Base-by-base conservation (phyloP, 2,797 vertebrate genomes). In the Rhyacichthys aspro region DNA sequence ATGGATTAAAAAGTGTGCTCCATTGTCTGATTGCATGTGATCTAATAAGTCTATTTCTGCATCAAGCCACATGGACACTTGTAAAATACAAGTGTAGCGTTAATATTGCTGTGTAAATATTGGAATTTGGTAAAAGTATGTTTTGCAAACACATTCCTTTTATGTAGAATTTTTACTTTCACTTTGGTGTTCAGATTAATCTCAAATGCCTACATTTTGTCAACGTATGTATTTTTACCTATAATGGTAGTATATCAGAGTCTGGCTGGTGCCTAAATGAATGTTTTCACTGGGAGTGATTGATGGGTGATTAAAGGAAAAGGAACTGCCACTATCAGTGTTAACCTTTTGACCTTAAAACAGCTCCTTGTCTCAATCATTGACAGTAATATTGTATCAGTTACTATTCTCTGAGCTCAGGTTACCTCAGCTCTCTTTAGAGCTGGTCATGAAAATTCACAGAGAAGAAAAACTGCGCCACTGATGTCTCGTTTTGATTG, bases 371-470 rank as follows among this genome's bases (percentile, higher is more conserved):
- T 46, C 50, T 52, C 23, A 54, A 78, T 57, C 72, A 81, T 79
- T 82, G 47, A 70, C 50, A 34, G 38, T 49, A 63, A 79, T 67
- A 78, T 80, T 79, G 64, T 58, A 64, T 49, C 50, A 9, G 0
- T 44, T 41, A 32, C 32, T 10, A 33, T 33, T 9, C 10, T 32
- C 23, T 9, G 45, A 14, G 14, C 16, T 8, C 42, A 16, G n/a
- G 42, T 17, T 7, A 37, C 3, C 11, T 5, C 11, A 37, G 36
- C 5, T 37, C 9, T 1, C 36, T 43, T n/a, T 16, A 17, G 10
- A 16, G n/a, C 16, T 43, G 43, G 7, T 2, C n/a, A 41, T n/a
- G 39, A 41, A 41, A 41, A 41, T 7, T 41, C 37, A 39, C 12
- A 39, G 10, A 39, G n/a, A n/a, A n/a, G n/a, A n/a, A 39, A 6